Evolutionary conservation across 2,797 vertebrate species (phyloP).

Genomic region (Falco berigora): DNA sequence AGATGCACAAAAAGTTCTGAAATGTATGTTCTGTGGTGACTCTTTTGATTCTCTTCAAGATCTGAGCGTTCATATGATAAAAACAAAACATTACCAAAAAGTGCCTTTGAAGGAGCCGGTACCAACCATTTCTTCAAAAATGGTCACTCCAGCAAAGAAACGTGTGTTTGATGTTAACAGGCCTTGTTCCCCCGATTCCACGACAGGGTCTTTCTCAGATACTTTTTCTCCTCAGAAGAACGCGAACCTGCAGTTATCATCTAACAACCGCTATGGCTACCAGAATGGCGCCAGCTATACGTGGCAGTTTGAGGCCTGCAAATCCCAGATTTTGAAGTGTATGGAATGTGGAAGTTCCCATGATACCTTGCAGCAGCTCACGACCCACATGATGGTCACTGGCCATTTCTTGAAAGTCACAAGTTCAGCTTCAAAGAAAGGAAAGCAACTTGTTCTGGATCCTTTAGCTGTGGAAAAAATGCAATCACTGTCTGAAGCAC

Average conservation of each 20-base stretch:
- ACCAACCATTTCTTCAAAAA: constrained; percentile 90
- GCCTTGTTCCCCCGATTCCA: constrained; percentile 95
- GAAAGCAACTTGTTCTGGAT: constrained; percentile 94
- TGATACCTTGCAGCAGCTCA: constrained; percentile 96
- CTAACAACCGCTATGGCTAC: constrained; percentile 94
- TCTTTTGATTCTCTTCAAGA: constrained; percentile 99
- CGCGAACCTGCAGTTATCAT: constrained; percentile 76
- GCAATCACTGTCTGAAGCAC: constrained; percentile 86
- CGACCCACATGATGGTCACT: constrained; percentile 99
- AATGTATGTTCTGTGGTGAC: constrained; percentile 99
- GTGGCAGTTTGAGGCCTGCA: constrained; percentile 99
- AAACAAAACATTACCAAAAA: constrained; percentile 99
- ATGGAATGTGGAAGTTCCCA: constrained; percentile 99
- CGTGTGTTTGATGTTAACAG: constrained; percentile 89
- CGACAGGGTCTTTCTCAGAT: constrained; percentile 86
- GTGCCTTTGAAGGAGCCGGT: constrained; percentile 99
- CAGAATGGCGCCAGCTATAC: constrained; percentile 98
- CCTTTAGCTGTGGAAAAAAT: constrained; percentile 96
- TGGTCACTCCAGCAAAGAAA: constrained; percentile 92
- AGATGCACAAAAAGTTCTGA: constrained; percentile 96
- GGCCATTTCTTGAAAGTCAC: constrained; percentile 99
- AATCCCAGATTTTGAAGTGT: constrained; percentile 98
- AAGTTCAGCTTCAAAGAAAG: constrained; percentile 97
- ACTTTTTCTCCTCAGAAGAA: constrained; percentile 83
- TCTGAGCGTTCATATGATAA: constrained; percentile 98